These are phyloP conservation scores for Tachina fera DNA, from an alignment of 2,888 invertebrate species.

Conservation along the genomic window DNA sequence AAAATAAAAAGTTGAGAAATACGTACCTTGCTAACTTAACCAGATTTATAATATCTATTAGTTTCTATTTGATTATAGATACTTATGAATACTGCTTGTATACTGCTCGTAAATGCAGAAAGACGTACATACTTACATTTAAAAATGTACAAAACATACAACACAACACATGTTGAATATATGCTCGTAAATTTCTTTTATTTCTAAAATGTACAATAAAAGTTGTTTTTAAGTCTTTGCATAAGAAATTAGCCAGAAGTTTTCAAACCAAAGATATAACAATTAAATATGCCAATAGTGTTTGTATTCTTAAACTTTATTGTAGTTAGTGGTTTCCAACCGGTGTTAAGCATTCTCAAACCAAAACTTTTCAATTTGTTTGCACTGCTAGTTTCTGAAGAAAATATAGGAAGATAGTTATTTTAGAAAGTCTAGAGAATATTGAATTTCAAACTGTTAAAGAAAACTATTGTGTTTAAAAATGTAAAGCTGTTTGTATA, in stretches of 20 bases:
- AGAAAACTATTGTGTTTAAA: background rate
- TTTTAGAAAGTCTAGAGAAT: background rate
- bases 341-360: slow-evolving; percentile 6
- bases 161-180: slow-evolving; percentile 26
- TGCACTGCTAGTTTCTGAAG: background rate
- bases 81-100: slow-evolving; percentile 13
- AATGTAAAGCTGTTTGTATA: background rate
- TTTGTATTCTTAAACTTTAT: slow-evolving; percentile 50
- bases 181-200: slow-evolving; percentile 38
- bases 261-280: slow-evolving; percentile 75
- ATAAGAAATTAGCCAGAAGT: slow-evolving; percentile 77
- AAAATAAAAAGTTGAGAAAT: too few relatives aligned
- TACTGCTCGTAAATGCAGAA: background rate
- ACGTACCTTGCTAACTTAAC: too few relatives aligned
- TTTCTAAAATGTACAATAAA: slow-evolving; percentile 26
- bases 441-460: background rate
- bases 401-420: background rate
- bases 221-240: slow-evolving; percentile 74
- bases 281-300: slow-evolving; percentile 58
- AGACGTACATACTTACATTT: background rate
- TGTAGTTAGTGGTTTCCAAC: slow-evolving; percentile 53
- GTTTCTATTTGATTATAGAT: background rate
- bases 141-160: background rate
- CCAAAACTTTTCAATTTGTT: background rate
- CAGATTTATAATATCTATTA: too few relatives aligned